A percentile compares a stretch with the other conserved stretches of the same genome.
Evolutionary conservation across 2,113 vertebrate species (phyloP).

Genomic region (Carollia perspicillata): DNA sequence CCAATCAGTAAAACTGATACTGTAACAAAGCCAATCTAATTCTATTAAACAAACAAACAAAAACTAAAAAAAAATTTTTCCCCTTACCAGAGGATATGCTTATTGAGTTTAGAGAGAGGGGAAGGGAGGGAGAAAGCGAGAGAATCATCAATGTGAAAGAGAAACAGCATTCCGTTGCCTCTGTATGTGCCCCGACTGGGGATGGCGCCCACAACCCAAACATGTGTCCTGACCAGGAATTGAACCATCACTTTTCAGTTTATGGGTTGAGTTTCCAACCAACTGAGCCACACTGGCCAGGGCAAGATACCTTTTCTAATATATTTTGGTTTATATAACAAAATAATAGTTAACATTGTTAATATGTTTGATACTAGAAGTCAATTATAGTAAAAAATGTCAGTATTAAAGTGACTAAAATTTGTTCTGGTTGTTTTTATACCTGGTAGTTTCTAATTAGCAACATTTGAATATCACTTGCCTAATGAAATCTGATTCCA

Average conservation of each 20-base stretch:
- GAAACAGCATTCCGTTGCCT: too few relatives aligned
- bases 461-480: background rate
- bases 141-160: too few relatives aligned
- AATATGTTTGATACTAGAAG: background rate
- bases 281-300: too few relatives aligned
- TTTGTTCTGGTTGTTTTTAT: background rate
- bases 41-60: background rate
- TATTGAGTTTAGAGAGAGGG: too few relatives aligned
- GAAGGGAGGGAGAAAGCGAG: too few relatives aligned
- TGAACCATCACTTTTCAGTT: too few relatives aligned
- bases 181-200: too few relatives aligned
- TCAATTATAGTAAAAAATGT: background rate
- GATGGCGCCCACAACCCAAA: too few relatives aligned
- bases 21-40: background rate
- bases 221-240: too few relatives aligned
- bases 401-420: conserved; percentile 11
- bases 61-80: too few relatives aligned
- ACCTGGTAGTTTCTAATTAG: background rate
- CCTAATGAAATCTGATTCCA: conserved; percentile 30
- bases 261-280: too few relatives aligned
- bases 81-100: too few relatives aligned
- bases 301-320: background rate
- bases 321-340: background rate
- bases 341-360: background rate
- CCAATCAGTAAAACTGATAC: background rate